phyloP scores from a whole-genome alignment of 2,888 invertebrate species.

The Neoaliturus tenellus region DNA sequence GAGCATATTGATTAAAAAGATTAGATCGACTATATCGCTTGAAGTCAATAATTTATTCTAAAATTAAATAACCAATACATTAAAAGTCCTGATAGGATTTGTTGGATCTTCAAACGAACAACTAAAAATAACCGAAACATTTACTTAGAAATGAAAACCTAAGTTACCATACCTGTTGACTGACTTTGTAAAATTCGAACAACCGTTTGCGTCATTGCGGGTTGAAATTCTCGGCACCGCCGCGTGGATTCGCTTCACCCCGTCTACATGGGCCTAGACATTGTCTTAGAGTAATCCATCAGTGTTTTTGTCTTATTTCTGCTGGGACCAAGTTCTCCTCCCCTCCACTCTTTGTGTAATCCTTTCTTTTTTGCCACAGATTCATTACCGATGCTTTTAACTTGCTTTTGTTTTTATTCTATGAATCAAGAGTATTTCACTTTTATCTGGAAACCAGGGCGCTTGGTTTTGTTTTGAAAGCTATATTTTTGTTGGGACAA shows the following conservation, averaged over 20 bases:
- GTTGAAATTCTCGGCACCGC: too few relatives aligned
- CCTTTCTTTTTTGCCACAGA: neutral
- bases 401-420: neutral
- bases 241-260: neutral
- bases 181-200: too few relatives aligned
- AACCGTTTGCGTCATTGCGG: too few relatives aligned
- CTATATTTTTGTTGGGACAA: neutral
- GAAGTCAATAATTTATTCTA: too few relatives aligned
- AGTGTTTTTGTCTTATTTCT: constrained; percentile 34
- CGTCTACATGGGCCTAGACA: neutral
- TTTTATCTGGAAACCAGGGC: neutral
- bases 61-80: too few relatives aligned
- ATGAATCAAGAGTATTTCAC: constrained; percentile 1
- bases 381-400: constrained; percentile 24
- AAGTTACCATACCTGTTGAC: too few relatives aligned
- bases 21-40: too few relatives aligned
- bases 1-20: too few relatives aligned
- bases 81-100: too few relatives aligned
- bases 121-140: too few relatives aligned
- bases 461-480: neutral
- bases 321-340: constrained; percentile 7
- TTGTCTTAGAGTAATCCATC: constrained; percentile 25
- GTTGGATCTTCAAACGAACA: too few relatives aligned
- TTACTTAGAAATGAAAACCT: too few relatives aligned
- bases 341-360: neutral